Conservation (phyloP, 2,888 invertebrate genomes). For the Suillia variegata region DNA sequence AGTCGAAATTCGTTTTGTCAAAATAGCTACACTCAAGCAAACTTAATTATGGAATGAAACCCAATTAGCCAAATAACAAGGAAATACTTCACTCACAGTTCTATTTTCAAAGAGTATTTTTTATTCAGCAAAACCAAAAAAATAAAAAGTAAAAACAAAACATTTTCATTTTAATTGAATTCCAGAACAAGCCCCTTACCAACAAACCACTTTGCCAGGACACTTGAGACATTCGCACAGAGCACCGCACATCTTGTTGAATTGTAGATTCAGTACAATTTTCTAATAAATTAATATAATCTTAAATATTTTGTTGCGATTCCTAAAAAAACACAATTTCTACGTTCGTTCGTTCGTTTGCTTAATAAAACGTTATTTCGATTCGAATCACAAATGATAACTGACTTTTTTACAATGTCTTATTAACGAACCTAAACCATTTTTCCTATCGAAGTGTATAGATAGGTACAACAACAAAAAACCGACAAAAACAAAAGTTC, state of each 20-base stretch:
- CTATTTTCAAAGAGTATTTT: no score
- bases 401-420: slow-evolving; percentile 3
- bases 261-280: background rate
- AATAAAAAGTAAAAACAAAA: no score
- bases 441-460: no score
- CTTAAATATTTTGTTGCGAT: no score
- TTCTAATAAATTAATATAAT: background rate
- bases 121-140: no score
- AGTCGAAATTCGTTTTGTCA: background rate
- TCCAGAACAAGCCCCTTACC: no score
- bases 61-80: no score
- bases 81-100: no score
- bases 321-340: background rate
- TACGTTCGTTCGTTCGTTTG: background rate
- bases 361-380: slow-evolving; percentile 6
- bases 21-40: background rate
- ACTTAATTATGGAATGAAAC: no score
- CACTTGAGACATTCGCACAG: slow-evolving; percentile 54
- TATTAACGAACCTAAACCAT: no score
- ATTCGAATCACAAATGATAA: background rate
- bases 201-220: slow-evolving; percentile 53
- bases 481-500: background rate
- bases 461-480: background rate
- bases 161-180: no score
- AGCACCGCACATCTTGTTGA: slow-evolving; percentile 48